phyloP scores from a whole-genome alignment of 2,113 vertebrate species.

The Spea multiplicata region DNA sequence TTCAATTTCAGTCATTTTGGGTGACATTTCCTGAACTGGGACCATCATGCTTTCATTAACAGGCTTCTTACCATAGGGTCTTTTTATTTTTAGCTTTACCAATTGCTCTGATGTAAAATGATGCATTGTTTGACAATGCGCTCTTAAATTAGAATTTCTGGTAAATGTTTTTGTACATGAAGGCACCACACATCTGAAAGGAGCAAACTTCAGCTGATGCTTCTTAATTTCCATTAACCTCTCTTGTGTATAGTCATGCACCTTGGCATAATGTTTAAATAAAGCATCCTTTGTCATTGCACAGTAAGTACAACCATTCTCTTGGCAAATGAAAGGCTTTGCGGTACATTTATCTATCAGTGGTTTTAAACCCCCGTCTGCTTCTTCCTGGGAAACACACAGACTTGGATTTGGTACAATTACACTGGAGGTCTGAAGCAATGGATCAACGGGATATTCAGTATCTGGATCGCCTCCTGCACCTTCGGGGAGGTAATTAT shows the following conservation, averaged over 20 bases:
- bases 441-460: conserved; percentile 51
- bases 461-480: conserved; percentile 50
- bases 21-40: conserved; percentile 15
- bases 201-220: conserved; percentile 84
- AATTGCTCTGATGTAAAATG: conserved; percentile 84
- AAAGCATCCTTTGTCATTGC: conserved; percentile 87
- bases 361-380: conserved; percentile 58
- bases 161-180: conserved; percentile 91
- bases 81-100: conserved; percentile 81
- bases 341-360: conserved; percentile 61
- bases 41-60: conserved; percentile 58
- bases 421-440: conserved; percentile 53
- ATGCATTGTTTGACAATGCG: conserved; percentile 86
- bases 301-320: conserved; percentile 77
- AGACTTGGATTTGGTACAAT: conserved; percentile 50
- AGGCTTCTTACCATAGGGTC: conserved; percentile 71
- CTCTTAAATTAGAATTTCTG: conserved; percentile 91
- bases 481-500: conserved; percentile 55
- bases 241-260: conserved; percentile 83
- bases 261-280: conserved; percentile 89
- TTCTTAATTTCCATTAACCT: conserved; percentile 88
- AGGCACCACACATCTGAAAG: conserved; percentile 85
- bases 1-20: conserved; percentile 51
- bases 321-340: conserved; percentile 85
- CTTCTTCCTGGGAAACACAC: conserved; percentile 6